Evolutionary conservation across 2,113 vertebrate genomes (phyloP).

Genomic region (Catharus fuscescens): DNA sequence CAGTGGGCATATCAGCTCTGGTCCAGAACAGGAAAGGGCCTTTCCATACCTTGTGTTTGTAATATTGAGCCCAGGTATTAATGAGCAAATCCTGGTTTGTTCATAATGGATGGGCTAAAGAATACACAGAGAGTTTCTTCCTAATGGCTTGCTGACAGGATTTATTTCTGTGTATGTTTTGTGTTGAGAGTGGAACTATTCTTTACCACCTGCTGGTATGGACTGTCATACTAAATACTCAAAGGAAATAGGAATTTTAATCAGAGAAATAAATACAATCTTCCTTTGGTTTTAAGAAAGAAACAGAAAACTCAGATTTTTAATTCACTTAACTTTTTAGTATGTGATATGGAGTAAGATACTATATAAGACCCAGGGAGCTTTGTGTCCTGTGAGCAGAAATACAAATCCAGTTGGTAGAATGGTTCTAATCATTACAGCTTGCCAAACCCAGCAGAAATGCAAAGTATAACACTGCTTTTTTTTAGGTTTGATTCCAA

Average conservation of each 20-base stretch:
- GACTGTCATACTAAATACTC: background rate
- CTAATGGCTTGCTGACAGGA: background rate
- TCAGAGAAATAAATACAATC: background rate
- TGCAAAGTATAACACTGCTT: background rate
- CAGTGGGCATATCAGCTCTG: background rate
- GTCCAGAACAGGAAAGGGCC: background rate
- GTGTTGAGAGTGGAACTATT: background rate
- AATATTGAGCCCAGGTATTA: background rate
- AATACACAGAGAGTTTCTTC: background rate
- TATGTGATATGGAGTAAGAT: background rate
- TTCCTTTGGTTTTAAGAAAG: background rate
- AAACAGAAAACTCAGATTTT: background rate
- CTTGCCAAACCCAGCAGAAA: background rate
- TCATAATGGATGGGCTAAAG: background rate
- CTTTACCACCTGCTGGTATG: background rate
- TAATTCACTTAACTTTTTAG: background rate
- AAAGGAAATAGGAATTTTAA: background rate
- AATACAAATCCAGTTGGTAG: background rate
- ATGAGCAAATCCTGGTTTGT: background rate
- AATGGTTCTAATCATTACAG: background rate
- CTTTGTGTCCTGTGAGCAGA: background rate
- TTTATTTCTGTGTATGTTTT: background rate
- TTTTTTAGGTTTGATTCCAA: slow-evolving; percentile 87
- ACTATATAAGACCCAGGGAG: background rate
- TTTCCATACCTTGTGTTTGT: background rate